Base-by-base conservation (phyloP, 2,888 invertebrate genomes). In the Conchocele bisecta region DNA sequence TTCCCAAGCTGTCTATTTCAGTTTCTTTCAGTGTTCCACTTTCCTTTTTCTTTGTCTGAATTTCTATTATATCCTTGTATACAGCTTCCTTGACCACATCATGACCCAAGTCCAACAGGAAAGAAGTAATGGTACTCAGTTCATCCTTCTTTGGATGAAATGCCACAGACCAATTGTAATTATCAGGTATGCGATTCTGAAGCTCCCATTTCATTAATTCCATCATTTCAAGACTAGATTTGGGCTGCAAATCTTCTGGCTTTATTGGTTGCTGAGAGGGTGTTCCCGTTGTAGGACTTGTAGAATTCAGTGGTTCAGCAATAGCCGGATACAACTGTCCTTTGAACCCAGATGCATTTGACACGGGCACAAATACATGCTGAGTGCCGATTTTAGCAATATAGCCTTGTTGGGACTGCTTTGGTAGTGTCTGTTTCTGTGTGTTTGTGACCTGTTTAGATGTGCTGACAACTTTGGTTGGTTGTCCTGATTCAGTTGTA, bases 81-180 rank as follows among this genome's bases (percentile, higher is more conserved):
- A 98, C 98, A 90, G 94, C 95, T 90, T 98, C 97, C 91, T 97
- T 96, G 2, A 97, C 97, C 77, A 97, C 93, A 89, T 96, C 96
- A 66, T 96, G 93, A 31, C 98, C 98, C 83, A 98, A 96, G 88
- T 96, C 96, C 91, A 96, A 95, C 87, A 98, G 95, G 91, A 98
- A 96, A 90, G 96, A 96, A 7, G 98, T 97, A 58, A 84, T 66
- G 5, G 83, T 54, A 31, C 86, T 86, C 1, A 88, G 53, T 29
- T 86, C 86, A 9, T 81, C 81, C 33, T 78, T 80, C 41, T 79
- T 78, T 31, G 72, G 72, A 63, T 79, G 73, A 54, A 81, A 79
- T 20, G 74, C 75, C 13, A 81, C 81, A 31, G 74, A 74, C 83
- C 83, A 83, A 54, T 81, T 81, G 20, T 75, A 79, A 51, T 85